A percentile compares a stretch with the other conserved stretches of the same genome.
phyloP scores from a whole-genome alignment of 2,888 invertebrate genomes.

The Psylliodes chrysocephalus region DNA sequence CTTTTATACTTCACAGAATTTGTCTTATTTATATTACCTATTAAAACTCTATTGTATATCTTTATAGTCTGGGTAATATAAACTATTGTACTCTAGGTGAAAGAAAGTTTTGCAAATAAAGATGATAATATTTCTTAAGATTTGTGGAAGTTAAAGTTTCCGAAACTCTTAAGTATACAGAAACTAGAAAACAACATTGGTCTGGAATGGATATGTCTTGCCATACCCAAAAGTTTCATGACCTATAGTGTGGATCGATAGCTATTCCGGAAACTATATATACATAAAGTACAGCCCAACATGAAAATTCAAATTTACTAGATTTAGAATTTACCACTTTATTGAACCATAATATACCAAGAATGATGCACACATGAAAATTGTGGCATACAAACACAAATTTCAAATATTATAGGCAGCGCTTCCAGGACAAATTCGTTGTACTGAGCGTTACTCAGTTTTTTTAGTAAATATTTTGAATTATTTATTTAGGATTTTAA shows the following conservation, averaged over 20 bases:
- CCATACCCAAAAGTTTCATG: constrained; percentile 14
- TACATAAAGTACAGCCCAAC: constrained; percentile 5
- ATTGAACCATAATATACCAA: not conserved
- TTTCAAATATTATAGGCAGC: no score
- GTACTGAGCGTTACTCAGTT: no score
- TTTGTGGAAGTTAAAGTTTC: not conserved
- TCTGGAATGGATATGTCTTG: not conserved
- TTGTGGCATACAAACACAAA: not conserved
- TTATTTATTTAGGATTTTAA: no score
- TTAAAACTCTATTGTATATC: no score
- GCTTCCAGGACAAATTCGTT: no score
- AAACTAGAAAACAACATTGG: not conserved
- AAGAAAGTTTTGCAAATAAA: not conserved
- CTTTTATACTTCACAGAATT: no score
- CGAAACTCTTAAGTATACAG: not conserved
- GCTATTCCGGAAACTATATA: constrained; percentile 10
- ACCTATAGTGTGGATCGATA: constrained; percentile 10
- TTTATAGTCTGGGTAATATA: no score
- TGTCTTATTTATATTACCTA: no score
- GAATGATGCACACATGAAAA: not conserved
- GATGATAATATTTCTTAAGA: not conserved
- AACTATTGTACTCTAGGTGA: not conserved
- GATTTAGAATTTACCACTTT: constrained; percentile 7
- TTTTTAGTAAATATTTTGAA: no score
- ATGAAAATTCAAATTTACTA: constrained; percentile 16